phyloP scores from a whole-genome alignment of 2,797 vertebrate species.

The Neoniphon sammara region DNA sequence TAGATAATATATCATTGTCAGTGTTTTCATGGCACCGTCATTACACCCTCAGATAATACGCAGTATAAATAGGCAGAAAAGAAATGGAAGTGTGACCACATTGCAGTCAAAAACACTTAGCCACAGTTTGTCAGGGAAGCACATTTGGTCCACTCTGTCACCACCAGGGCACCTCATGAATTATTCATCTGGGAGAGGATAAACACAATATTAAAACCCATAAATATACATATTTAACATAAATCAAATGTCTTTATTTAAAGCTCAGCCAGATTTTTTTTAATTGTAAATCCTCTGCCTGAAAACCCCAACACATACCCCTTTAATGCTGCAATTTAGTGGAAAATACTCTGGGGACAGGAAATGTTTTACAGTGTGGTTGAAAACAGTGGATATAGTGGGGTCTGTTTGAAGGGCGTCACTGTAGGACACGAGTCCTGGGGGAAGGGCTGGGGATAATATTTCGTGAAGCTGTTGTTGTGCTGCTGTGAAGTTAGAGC shows the following conservation, averaged over 20 bases:
- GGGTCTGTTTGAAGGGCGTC: constrained; percentile 30
- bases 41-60: not conserved
- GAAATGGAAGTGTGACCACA: constrained; percentile 19
- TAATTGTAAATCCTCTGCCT: not conserved
- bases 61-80: not conserved
- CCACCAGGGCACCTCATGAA: constrained; percentile 19
- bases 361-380: constrained; percentile 1
- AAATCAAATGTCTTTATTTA: not conserved
- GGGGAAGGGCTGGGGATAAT: constrained; percentile 2
- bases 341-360: not conserved
- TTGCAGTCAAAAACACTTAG: constrained; percentile 24
- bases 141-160: constrained; percentile 37
- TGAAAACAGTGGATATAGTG: not conserved
- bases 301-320: not conserved
- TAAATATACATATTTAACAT: not conserved
- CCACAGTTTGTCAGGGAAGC: constrained; percentile 22
- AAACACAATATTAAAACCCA: not conserved
- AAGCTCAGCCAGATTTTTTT: not conserved
- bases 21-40: not conserved
- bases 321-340: not conserved
- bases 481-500: constrained; percentile 21
- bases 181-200: constrained; percentile 36
- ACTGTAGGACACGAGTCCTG: constrained; percentile 11
- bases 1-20: not conserved
- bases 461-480: not conserved